A percentile compares a stretch with the other conserved stretches of the same genome.
Evolutionary conservation across 2,113 vertebrate species (phyloP).

Genomic region (Albula glossodonta): DNA sequence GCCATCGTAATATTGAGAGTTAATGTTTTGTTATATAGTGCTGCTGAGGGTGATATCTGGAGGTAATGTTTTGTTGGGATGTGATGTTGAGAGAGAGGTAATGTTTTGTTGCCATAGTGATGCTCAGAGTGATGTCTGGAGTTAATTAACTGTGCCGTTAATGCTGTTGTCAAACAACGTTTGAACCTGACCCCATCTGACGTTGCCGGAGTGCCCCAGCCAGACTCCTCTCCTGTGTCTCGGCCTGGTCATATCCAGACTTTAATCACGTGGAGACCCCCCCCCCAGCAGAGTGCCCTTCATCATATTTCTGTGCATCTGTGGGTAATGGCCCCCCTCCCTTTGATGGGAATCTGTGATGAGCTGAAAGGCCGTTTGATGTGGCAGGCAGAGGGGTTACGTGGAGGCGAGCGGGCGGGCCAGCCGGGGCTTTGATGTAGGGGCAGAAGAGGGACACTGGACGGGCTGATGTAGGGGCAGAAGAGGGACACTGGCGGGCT

Average conservation of each 20-base stretch:
- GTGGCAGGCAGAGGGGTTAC: not conserved
- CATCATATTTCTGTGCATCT: not conserved
- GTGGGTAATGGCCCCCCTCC: not conserved
- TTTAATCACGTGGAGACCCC: not conserved
- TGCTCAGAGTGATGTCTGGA: not conserved
- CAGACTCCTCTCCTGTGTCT: not conserved
- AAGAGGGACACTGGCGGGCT: not conserved
- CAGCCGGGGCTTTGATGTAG: not conserved
- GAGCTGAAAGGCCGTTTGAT: not conserved
- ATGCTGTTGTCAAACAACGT: not conserved
- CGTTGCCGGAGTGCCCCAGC: not conserved
- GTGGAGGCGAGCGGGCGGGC: not conserved
- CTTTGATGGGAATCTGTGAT: constrained; percentile 4
- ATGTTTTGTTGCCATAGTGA: too few relatives aligned
- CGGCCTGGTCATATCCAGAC: not conserved
- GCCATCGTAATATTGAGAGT: too few relatives aligned
- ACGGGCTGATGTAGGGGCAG: too few relatives aligned
- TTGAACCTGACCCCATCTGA: not conserved
- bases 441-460: not conserved
- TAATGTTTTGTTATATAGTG: too few relatives aligned
- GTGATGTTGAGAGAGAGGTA: too few relatives aligned
- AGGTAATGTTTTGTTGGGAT: too few relatives aligned
- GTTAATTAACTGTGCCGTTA: not conserved
- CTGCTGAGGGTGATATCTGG: too few relatives aligned
- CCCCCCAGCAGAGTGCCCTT: not conserved